Conservation (phyloP, 2,888 invertebrate genomes). For the Cylindroiulus punctatus region DNA sequence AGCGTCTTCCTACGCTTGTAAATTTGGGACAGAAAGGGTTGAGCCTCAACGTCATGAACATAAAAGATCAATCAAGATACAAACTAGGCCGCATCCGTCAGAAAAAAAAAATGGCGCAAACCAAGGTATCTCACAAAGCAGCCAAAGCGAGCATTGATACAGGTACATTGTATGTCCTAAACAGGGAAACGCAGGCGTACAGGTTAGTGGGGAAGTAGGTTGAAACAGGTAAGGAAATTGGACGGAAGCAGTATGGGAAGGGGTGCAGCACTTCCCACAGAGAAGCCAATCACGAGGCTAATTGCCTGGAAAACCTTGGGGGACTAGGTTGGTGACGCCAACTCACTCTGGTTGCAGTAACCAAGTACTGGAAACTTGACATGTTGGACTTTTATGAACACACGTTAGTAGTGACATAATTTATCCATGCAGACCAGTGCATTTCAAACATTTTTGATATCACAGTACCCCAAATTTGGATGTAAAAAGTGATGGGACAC, state of each 20-base stretch:
- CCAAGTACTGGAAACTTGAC: too few species aligned
- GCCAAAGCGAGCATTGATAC: neutral
- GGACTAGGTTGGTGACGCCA: too few species aligned
- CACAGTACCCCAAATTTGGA: too few species aligned
- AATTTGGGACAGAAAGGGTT: neutral
- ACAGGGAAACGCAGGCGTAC: neutral
- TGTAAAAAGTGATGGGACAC: too few species aligned
- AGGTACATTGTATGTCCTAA: neutral
- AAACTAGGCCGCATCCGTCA: neutral
- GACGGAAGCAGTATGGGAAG: neutral
- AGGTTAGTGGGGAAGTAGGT: neutral
- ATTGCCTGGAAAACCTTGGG: slow-evolving; percentile 24
- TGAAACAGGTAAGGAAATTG: neutral
- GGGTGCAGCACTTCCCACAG: neutral
- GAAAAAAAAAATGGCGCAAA: neutral
- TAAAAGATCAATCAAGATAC: slow-evolving; percentile 4
- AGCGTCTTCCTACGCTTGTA: neutral
- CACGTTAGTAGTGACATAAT: too few species aligned
- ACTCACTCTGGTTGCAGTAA: too few species aligned
- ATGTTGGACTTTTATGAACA: too few species aligned
- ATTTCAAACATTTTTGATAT: too few species aligned
- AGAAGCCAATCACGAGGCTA: neutral
- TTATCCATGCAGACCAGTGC: too few species aligned
- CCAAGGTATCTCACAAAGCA: neutral
- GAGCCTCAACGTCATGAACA: neutral